Conservation (phyloP, 2,888 invertebrate genomes). For the Elysia crispata region DNA sequence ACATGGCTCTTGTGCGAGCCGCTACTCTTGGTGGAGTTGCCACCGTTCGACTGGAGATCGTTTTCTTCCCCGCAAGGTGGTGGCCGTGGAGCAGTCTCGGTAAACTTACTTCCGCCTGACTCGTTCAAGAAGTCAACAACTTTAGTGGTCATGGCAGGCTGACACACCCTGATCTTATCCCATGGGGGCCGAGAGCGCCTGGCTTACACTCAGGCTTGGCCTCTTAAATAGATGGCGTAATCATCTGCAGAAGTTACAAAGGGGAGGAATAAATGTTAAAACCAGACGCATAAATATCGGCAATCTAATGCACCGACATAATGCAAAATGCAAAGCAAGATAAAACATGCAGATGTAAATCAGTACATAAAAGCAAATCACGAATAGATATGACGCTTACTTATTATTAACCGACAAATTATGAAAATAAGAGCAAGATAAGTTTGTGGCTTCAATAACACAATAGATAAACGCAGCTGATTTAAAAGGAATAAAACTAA, state of each 20-base stretch:
- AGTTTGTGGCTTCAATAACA: no score
- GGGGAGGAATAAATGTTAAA: no score
- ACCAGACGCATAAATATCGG: no score
- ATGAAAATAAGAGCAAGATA: no score
- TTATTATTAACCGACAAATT: no score
- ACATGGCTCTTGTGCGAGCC: conserved; percentile 73
- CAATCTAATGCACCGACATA: no score
- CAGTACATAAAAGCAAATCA: no score
- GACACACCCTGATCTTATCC: conserved; percentile 36
- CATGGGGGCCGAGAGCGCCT: conserved; percentile 32
- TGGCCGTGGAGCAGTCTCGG: conserved; percentile 73
- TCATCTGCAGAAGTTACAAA: background rate
- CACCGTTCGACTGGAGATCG: conserved; percentile 74
- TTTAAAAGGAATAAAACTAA: no score
- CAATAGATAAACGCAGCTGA: no score
- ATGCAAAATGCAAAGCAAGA: no score
- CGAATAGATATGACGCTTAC: no score
- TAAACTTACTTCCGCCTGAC: conserved; percentile 74
- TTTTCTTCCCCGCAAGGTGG: conserved; percentile 77
- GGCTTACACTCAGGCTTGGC: background rate
- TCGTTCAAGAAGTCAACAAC: conserved; percentile 72
- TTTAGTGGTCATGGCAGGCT: conserved; percentile 64
- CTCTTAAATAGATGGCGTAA: background rate
- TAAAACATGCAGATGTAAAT: no score
- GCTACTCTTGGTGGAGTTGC: conserved; percentile 72